These are phyloP conservation scores for Drosophila prolongata DNA, from an alignment of 2,888 invertebrate species.

Conservation along the genomic window DNA sequence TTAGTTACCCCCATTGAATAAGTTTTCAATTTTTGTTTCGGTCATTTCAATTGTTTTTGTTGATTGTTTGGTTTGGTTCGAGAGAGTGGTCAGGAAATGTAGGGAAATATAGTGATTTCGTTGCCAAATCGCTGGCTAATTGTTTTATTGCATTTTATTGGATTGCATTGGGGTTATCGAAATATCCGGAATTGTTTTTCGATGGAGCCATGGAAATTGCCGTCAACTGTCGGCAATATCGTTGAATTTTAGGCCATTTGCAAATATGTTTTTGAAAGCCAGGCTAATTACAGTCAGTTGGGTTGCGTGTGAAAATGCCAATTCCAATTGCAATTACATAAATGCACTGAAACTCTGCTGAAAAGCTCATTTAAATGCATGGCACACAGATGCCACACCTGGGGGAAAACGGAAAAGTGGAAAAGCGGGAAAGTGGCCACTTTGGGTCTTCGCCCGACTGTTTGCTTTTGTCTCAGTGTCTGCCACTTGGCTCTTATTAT, in stretches of 20 bases:
- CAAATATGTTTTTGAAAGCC: constrained; percentile 2
- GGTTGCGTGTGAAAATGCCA: constrained; percentile 41
- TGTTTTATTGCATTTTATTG: constrained; percentile 61
- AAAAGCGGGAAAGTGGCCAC: constrained; percentile 17
- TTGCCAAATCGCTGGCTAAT: constrained; percentile 34
- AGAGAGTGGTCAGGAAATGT: constrained; percentile 6
- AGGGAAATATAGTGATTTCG: constrained; percentile 15
- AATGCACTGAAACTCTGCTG: constrained; percentile 32
- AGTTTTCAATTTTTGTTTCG: constrained; percentile 16
- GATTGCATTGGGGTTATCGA: constrained; percentile 40
- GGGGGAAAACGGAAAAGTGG: background rate
- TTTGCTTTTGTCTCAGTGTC: constrained; percentile 37
- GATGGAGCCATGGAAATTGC: background rate
- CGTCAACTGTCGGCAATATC: constrained; percentile 5
- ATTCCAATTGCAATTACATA: constrained; percentile 54
- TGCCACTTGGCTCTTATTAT: constrained; percentile 63
- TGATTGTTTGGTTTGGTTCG: constrained; percentile 6
- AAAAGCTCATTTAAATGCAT: constrained; percentile 64
- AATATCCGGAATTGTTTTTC: constrained; percentile 22
- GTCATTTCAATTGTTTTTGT: constrained; percentile 25
- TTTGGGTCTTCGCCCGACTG: constrained; percentile 17
- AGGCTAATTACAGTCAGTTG: constrained; percentile 52
- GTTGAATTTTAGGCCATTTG: constrained; percentile 9
- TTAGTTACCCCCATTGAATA: constrained; percentile 23
- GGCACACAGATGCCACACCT: constrained; percentile 12